phyloP scores from a whole-genome alignment of 1,140 invertebrate genomes.

The Drosophila athabasca region DNA sequence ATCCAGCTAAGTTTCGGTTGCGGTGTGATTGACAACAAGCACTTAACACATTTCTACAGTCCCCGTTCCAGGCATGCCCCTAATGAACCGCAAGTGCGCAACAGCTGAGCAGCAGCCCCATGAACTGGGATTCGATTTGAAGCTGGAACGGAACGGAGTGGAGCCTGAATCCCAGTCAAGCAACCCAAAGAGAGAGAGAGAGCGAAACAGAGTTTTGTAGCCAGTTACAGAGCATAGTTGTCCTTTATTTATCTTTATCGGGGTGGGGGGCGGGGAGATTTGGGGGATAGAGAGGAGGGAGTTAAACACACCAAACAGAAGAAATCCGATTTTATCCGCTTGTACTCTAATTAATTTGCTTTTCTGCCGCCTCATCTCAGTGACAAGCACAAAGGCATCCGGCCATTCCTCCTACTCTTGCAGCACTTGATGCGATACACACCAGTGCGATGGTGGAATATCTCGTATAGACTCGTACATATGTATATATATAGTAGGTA shows the following conservation, averaged over 20 bases:
- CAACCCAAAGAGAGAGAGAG: conserved; percentile 3
- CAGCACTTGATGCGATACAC: neutral
- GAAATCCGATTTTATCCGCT: conserved; percentile 51
- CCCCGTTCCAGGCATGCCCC: conserved; percentile 6
- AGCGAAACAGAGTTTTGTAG: conserved; percentile 23
- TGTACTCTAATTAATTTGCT: conserved; percentile 59
- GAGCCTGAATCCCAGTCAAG: conserved; percentile 7
- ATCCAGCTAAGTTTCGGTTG: conserved; percentile 49
- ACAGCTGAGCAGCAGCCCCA: conserved; percentile 57
- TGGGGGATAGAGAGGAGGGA: conserved; percentile 1
- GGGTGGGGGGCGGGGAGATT: conserved; percentile 1
- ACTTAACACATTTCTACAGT: conserved; percentile 67
- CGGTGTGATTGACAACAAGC: conserved; percentile 71
- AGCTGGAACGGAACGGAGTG: conserved; percentile 1
- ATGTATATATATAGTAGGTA: neutral
- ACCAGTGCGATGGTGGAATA: too few species aligned
- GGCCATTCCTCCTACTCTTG: neutral
- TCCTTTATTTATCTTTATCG: conserved; percentile 56
- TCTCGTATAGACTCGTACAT: neutral
- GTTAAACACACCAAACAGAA: conserved; percentile 26
- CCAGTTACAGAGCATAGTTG: conserved; percentile 47
- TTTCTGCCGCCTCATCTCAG: conserved; percentile 48
- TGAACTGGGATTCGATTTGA: conserved; percentile 10
- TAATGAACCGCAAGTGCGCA: conserved; percentile 76
- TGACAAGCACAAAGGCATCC: conserved; percentile 35